Evolutionary conservation across 2,888 invertebrate genomes (phyloP), one percentile per base, ranked within the genome.

Genomic region (Nezara viridula): DNA sequence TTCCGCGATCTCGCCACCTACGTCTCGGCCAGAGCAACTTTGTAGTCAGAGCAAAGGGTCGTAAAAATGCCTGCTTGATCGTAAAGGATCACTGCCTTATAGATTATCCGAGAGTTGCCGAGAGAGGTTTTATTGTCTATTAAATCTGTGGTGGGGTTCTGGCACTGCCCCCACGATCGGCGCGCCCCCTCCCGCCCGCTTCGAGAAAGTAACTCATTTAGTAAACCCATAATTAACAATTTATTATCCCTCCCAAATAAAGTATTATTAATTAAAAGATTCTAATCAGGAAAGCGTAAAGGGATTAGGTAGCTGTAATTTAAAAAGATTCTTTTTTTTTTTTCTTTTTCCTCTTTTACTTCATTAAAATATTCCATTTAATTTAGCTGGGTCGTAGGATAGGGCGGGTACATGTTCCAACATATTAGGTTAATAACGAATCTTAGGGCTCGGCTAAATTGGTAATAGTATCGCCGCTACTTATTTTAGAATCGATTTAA

Each of bases 191-290:
- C 47, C 47, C 44, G 85, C 5, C 21, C 85, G 7, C 73, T 73
- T 73, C 77, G 37, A 44, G 81, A 88, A 88, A 88, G 88, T 88
- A 88, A 88, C 88, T 88, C 88, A 73, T 88, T 88, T 88, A 88
- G 88, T 88, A 14, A 88, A 88, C 88, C 88, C 60, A 66, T 88
- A 66, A 88, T 88, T 88, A 88, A 44, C 40, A 88, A 88, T 88
- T 88, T 88, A 88, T 88, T 73, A 88, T 88, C 88, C 44, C 81
- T 73, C 47, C 88, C 66, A 73, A 88, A 88, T 88, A 88, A 88
- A 88, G 88, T 88, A 73, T 73, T 88, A 88, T 88, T 88, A 88
- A 88, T 88, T 88, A 88, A 88, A 88, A 88, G 88, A 88, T 88
- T 88, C 73, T 88, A 88, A 88, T 88, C 88, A 88, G 88, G 88